These are phyloP conservation scores for Sandelia bainsii DNA, from an alignment of 2,797 vertebrate genomes.

Conservation along the genomic window DNA sequence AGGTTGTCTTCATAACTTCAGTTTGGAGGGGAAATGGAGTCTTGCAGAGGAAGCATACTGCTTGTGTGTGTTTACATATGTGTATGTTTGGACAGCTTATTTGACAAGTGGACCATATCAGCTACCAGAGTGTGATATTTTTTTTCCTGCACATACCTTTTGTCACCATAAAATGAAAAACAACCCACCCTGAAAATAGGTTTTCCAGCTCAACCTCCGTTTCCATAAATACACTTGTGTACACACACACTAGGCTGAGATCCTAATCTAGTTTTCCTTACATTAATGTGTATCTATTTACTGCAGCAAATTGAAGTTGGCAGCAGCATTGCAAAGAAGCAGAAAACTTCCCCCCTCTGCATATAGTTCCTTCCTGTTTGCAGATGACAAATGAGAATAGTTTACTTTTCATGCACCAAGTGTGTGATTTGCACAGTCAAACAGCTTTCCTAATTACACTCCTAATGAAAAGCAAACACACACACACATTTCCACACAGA, in stretches of 20 bases:
- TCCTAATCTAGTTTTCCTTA: constrained; percentile 53
- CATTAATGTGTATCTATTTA: constrained; percentile 61
- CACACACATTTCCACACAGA: constrained; percentile 24
- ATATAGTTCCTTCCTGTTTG: constrained; percentile 52
- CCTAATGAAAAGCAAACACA: constrained; percentile 67
- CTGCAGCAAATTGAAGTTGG: constrained; percentile 36
- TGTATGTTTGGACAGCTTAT: constrained; percentile 30
- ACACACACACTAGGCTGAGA: constrained; percentile 24
- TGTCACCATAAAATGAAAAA: constrained; percentile 42
- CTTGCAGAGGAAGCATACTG: constrained; percentile 24
- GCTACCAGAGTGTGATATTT: constrained; percentile 14
- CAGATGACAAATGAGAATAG: constrained; percentile 49
- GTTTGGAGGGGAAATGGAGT: constrained; percentile 22
- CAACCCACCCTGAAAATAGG: constrained; percentile 46
- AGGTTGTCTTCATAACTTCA: constrained; percentile 41
- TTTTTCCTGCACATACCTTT: constrained; percentile 40
- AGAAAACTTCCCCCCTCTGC: constrained; percentile 35
- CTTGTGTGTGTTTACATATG: not conserved
- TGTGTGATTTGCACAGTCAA: constrained; percentile 34
- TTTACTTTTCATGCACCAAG: constrained; percentile 39
- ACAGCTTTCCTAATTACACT: constrained; percentile 59
- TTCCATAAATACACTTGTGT: constrained; percentile 11
- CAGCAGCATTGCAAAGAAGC: constrained; percentile 45
- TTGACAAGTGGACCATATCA: constrained; percentile 23
- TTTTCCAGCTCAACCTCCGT: constrained; percentile 41